These are phyloP conservation scores for Pseudorhombus dupliciocellatus DNA, from an alignment of 2,113 vertebrate genomes.

Conservation along the genomic window DNA sequence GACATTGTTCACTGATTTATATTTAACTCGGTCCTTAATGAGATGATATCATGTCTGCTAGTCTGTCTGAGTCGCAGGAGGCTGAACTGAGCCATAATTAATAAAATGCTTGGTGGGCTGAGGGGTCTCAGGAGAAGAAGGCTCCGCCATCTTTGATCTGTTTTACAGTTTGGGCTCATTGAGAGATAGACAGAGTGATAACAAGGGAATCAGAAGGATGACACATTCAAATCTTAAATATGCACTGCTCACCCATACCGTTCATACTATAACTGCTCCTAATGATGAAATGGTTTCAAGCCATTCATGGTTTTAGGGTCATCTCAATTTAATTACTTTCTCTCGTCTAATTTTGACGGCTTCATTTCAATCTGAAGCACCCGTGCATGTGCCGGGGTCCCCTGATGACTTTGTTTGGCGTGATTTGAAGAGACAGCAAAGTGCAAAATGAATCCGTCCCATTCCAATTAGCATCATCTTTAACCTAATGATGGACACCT, in stretches of 20 bases:
- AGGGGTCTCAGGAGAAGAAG: slow-evolving; percentile 67
- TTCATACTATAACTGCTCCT: slow-evolving; percentile 76
- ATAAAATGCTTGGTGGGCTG: slow-evolving; percentile 72
- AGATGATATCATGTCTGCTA: slow-evolving; percentile 70
- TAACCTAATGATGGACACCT: slow-evolving; percentile 96
- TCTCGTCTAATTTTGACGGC: slow-evolving; percentile 87
- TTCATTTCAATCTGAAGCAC: slow-evolving; percentile 88
- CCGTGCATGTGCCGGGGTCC: slow-evolving; percentile 76
- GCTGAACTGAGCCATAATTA: slow-evolving; percentile 79
- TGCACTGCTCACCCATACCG: slow-evolving; percentile 37
- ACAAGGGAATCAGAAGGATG: slow-evolving; percentile 37
- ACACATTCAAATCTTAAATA: slow-evolving; percentile 39
- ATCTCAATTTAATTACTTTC: slow-evolving; percentile 89
- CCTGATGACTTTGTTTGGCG: slow-evolving; percentile 94
- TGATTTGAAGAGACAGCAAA: slow-evolving; percentile 97
- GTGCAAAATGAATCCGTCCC: slow-evolving; percentile 96
- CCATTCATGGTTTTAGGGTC: slow-evolving; percentile 88
- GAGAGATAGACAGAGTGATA: slow-evolving; percentile 48
- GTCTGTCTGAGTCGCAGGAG: slow-evolving; percentile 47
- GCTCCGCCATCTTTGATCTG: slow-evolving; percentile 61
- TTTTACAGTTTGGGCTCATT: slow-evolving; percentile 61
- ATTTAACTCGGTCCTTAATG: slow-evolving; percentile 54
- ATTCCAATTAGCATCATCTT: slow-evolving; percentile 99
- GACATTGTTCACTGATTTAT: slow-evolving; percentile 34
- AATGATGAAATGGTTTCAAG: slow-evolving; percentile 87